Conservation (phyloP, 30 jellyfish, hydroid and myxozoan species). For the Morbakka virulenta region DNA sequence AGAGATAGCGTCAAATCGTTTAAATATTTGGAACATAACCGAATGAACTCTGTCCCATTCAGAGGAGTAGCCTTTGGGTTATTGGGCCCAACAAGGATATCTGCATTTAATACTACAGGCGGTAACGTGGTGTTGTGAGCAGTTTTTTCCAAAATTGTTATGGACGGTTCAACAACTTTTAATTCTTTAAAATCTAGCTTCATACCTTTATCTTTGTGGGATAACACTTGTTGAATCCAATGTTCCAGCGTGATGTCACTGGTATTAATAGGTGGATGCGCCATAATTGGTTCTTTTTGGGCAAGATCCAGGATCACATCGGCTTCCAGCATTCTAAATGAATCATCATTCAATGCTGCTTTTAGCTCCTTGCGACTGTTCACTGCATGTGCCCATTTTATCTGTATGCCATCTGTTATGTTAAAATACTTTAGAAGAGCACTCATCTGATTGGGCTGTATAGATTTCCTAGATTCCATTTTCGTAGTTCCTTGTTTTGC, state of each 20-base stretch:
- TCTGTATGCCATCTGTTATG: slow-evolving; percentile 69
- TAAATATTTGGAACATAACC: slow-evolving; percentile 5
- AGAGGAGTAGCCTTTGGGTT: slow-evolving; percentile 65
- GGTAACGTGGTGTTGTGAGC: neutral
- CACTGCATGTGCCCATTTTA: slow-evolving; percentile 93
- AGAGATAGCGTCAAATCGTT: slow-evolving; percentile 50
- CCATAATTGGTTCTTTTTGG: slow-evolving; percentile 73
- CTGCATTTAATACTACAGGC: slow-evolving; percentile 82
- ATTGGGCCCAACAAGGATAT: slow-evolving; percentile 82
- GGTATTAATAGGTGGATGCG: slow-evolving; percentile 86
- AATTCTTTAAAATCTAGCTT: slow-evolving; percentile 81
- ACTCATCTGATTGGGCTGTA: neutral
- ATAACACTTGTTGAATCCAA: slow-evolving; percentile 31
- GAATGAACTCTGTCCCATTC: slow-evolving; percentile 44
- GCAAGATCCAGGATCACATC: slow-evolving; percentile 74
- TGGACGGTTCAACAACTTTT: slow-evolving; percentile 69
- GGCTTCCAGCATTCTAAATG: slow-evolving; percentile 79
- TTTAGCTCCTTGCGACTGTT: slow-evolving; percentile 56
- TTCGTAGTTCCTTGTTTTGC: neutral
- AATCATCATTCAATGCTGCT: slow-evolving; percentile 30
- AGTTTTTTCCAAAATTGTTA: slow-evolving; percentile 41
- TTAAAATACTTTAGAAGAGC: slow-evolving; percentile 38
- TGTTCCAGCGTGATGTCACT: slow-evolving; percentile 70
- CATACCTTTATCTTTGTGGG: slow-evolving; percentile 50
- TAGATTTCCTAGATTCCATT: neutral